phyloP scores from a whole-genome alignment of 2,888 invertebrate genomes.

The Phytoseiulus persimilis region DNA sequence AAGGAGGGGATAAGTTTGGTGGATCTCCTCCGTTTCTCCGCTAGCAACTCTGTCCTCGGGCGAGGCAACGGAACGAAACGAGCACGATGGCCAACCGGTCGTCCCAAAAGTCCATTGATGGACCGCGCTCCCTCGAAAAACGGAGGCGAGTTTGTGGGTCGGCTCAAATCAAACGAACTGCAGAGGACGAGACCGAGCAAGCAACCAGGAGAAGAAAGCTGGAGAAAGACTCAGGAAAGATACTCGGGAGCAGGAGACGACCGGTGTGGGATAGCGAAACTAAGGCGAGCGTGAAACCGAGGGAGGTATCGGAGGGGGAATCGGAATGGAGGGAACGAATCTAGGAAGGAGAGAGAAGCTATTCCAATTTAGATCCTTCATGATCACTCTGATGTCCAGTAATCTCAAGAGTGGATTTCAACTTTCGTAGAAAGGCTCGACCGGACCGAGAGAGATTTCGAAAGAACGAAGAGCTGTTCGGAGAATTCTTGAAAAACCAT shows the following conservation, averaged over 20 bases:
- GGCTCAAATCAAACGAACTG: not conserved
- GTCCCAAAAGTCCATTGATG: not conserved
- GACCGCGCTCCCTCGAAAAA: not conserved
- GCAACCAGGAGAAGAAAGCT: not conserved
- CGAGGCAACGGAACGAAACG: not conserved
- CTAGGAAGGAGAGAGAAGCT: not conserved
- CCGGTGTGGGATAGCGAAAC: not conserved
- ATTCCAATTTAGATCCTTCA: not conserved
- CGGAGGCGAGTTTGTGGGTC: not conserved
- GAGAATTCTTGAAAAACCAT: not conserved
- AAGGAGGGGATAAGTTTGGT: not conserved
- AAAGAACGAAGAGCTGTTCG: not conserved
- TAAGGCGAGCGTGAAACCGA: not conserved
- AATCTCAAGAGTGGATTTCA: not conserved
- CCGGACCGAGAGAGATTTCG: not conserved
- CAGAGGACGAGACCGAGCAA: not conserved
- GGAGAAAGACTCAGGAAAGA: not conserved
- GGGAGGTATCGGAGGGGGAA: not conserved
- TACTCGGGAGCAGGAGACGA: not conserved
- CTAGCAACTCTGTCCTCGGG: not conserved
- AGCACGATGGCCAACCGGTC: not conserved
- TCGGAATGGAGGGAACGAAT: not conserved
- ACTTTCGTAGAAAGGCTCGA: not conserved
- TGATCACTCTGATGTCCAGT: not conserved
- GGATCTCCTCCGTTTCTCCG: not conserved